Evolutionary conservation across 2,113 vertebrate species (phyloP).

Genomic region (Apodemus sylvaticus): DNA sequence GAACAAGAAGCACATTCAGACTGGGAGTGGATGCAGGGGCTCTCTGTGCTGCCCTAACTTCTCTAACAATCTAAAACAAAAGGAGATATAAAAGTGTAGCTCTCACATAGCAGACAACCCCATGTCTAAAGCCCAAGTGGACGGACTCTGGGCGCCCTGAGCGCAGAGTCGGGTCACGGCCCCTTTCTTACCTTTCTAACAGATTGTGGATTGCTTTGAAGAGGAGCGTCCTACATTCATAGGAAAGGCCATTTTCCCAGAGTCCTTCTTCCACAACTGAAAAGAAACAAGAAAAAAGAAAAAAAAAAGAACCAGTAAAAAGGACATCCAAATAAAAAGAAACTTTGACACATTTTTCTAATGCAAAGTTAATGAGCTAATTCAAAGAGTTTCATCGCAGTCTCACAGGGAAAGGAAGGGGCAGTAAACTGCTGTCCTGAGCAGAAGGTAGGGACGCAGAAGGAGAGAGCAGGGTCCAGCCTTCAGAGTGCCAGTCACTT

Average conservation of each 20-base stretch:
- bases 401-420: not conserved
- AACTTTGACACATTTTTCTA: conserved; percentile 68
- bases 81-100: not conserved
- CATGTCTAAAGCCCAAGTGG: not conserved
- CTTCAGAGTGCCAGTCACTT: not conserved
- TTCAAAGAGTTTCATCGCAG: conserved; percentile 22
- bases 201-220: conserved; percentile 99
- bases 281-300: conserved; percentile 76
- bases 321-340: conserved; percentile 72
- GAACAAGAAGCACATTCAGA: not conserved
- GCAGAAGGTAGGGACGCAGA: not conserved
- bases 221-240: conserved; percentile 97
- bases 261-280: conserved; percentile 97
- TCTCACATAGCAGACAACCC: not conserved
- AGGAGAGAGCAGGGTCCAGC: not conserved
- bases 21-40: not conserved
- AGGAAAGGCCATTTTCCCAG: conserved; percentile 98
- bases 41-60: not conserved
- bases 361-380: conserved; percentile 54
- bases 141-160: too few relatives aligned
- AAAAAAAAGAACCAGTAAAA: conserved; percentile 73
- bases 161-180: not conserved
- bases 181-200: conserved; percentile 94
- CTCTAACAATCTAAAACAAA: not conserved
- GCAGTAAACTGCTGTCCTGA: not conserved